Evolutionary conservation across 2,888 invertebrate species (phyloP), one percentile per base, ranked within the genome.

Genomic region (Spilosoma lubricipeda): DNA sequence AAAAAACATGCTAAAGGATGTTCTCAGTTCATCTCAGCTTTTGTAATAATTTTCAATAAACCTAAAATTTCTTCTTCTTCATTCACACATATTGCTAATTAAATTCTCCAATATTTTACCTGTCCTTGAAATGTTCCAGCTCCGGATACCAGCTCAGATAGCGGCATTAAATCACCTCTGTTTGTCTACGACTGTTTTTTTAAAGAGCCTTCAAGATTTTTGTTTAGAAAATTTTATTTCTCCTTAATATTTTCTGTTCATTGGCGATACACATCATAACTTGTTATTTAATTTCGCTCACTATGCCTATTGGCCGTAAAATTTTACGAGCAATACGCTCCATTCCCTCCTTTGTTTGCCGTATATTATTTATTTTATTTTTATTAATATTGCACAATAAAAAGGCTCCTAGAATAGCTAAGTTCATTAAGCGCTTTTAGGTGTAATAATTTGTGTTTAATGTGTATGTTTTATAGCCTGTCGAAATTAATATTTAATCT

Each of bases 371-470:
- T 87, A 86, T 87, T 85, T 83, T 80, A 79, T 80, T 86, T 84
- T 87, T 86, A 86, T 82, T 86, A 83, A 78, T 76, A 87, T 82
- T 82, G 76, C 77, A 76, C 75, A 83, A 84, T 87, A 86, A 87
- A 88, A 70, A 71, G 70, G 75, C 75, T 75, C 78, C 69, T 72
- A 80, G 79, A 82, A 86, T 78, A 79, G 81, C 76, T 70, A 69
- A 81, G 78, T 80, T 85, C 82, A 88, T 86, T 86, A 84, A 77
- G 83, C 80, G 76, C 79, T 80, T 80, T 80, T 78, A 80, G 80
- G 80, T 79, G 77, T 80, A 77, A 81, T 88, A 81, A 86, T 85
- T 84, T 84, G 71, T 72, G 80, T 85, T 82, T 83, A n/a, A 80
- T 81, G 75, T 77, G 73, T 69, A 76, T 78, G 74, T 75, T 77